phyloP scores from a whole-genome alignment of 2,888 invertebrate species.

The Graphium colonna region DNA sequence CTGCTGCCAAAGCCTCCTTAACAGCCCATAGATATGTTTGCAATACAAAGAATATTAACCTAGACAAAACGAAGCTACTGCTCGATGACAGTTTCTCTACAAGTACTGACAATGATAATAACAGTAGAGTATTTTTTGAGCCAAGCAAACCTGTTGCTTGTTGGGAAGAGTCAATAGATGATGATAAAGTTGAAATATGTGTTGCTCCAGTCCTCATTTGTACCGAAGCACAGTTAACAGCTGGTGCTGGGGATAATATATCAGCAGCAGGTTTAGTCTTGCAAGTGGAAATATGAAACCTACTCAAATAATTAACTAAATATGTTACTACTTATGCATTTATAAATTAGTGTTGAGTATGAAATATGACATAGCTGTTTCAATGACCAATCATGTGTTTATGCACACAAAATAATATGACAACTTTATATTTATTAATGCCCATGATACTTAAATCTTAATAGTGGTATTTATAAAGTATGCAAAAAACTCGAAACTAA shows the following conservation, averaged over 20 bases:
- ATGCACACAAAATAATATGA: not conserved
- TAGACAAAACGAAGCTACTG: conserved; percentile 78
- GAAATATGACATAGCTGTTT: not conserved
- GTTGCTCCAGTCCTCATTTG: conserved; percentile 92
- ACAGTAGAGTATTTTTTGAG: conserved; percentile 82
- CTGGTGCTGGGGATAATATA: conserved; percentile 93
- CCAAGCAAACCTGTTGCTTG: conserved; percentile 88
- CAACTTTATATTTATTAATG: not conserved
- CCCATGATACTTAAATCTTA: not conserved
- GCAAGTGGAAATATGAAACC: conserved; percentile 76
- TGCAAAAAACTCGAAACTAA: no score
- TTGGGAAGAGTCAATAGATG: conserved; percentile 84
- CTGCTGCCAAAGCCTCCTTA: conserved; percentile 90
- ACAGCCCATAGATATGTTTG: conserved; percentile 92
- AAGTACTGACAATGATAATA: conserved; percentile 76
- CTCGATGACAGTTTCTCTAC: conserved; percentile 92
- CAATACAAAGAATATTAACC: conserved; percentile 80
- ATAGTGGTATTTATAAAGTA: no score
- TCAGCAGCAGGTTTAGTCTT: conserved; percentile 92
- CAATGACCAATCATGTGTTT: conserved; percentile 4
- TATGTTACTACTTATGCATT: not conserved
- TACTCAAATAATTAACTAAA: conserved; percentile 26
- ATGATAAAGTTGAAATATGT: conserved; percentile 83
- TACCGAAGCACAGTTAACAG: conserved; percentile 89
- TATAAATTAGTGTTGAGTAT: not conserved